Conservation (phyloP, 1,140 invertebrate genomes). For the Eciton burchellii region DNA sequence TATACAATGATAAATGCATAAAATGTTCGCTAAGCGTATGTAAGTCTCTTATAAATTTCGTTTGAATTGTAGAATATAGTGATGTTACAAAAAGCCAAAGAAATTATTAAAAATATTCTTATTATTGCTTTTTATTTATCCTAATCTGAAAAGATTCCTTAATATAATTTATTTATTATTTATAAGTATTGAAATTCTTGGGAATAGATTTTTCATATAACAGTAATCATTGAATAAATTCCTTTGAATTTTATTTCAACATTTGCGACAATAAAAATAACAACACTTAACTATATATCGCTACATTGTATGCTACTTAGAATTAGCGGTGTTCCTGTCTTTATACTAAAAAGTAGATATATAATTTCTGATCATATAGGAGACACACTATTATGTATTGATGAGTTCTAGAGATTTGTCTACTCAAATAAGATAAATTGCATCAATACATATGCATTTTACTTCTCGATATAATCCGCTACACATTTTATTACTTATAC, state of each 20-base stretch:
- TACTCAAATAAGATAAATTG: constrained; percentile 19
- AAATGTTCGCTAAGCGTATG: background rate
- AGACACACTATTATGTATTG: constrained; percentile 6
- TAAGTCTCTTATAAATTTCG: background rate
- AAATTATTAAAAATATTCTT: constrained; percentile 47
- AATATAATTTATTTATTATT: constrained; percentile 13
- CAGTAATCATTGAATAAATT: constrained; percentile 26
- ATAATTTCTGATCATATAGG: background rate
- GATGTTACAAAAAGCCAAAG: constrained; percentile 39
- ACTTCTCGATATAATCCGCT: background rate
- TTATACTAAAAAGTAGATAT: background rate
- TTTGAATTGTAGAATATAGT: constrained; percentile 43
- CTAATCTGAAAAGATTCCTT: background rate
- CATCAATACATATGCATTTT: background rate
- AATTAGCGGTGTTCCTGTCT: constrained; percentile 3
- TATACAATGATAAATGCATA: background rate
- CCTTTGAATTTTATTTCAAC: constrained; percentile 42
- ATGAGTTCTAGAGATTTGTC: constrained; percentile 18
- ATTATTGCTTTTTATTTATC: constrained; percentile 36
- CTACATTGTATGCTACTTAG: constrained; percentile 5
- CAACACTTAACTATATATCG: constrained; percentile 9
- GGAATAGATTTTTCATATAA: background rate
- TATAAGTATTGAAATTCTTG: background rate
- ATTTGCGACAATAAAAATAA: constrained; percentile 35
- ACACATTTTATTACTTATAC: constrained; percentile 6